Evolutionary conservation across 1,140 invertebrate species (phyloP), one percentile per base, ranked within the genome.

Genomic region (Hetaerina americana): DNA sequence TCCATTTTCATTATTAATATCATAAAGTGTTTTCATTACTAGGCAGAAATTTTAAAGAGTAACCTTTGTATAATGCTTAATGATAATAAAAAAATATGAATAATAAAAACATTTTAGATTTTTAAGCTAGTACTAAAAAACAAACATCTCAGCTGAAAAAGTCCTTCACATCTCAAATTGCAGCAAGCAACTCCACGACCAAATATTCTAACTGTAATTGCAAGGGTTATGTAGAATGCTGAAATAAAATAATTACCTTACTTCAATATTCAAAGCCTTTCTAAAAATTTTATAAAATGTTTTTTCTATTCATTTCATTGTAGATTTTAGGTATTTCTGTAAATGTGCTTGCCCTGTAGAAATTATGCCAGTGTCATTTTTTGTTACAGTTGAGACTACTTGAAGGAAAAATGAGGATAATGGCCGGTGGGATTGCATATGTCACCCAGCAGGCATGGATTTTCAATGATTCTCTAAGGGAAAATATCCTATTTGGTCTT

Each of bases 401-500:
- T 18, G 22, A n/a, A 18, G 40, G 40, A 57, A 57, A 57, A 10
- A 57, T 57, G 10, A 27, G 76, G 84, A 18, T 57, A n/a, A n/a
- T 79, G 24, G 74, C 74, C 70, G 80, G 80, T 2, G 75, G 75
- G 18, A 72, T 92, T 0, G 87, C 89, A 10, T 94, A 92, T 76
- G 87, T 89, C 0, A 85, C 88, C 49, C 92, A 94, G 79, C 90
- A 92, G 75, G 84, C 91, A 0, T 94, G 91, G 92, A 83, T 88
- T 0, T 88, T 87, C 72, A 86, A 86, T 0, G 84, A 85, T 0
- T 84, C 83, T 0, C 80, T 89, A 0, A 77, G 88, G 49, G 87
- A 93, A 73, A 95, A 95, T 79, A 92, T 95, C 68, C 75, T 92
- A 0, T 94, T 94, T 77, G 92, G 92, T 0, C 78, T 85, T 66